Evolutionary conservation across 2,113 vertebrate species (phyloP).

Genomic region (Tichodroma muraria): DNA sequence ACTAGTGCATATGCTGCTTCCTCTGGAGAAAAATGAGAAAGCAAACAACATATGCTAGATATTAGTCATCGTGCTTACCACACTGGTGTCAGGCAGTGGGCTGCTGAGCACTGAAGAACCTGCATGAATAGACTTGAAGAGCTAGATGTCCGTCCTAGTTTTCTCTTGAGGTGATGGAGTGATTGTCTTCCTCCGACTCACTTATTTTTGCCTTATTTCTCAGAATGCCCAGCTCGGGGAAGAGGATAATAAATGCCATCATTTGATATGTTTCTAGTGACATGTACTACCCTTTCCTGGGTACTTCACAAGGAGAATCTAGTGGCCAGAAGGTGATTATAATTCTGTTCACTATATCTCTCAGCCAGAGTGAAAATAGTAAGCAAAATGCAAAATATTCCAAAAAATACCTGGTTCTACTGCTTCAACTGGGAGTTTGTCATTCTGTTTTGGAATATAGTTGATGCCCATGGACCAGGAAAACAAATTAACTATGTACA

Average conservation of each 20-base stretch:
- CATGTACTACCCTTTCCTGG: background rate
- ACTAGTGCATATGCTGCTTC: background rate
- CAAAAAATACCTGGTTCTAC: background rate
- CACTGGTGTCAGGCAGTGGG: background rate
- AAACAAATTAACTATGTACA: background rate
- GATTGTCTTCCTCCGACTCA: background rate
- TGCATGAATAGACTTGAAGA: background rate
- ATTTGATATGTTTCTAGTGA: background rate
- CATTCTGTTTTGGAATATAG: background rate
- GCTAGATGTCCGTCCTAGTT: background rate
- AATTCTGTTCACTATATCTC: background rate
- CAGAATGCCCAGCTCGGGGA: background rate
- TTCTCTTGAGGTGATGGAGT: background rate
- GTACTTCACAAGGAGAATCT: background rate
- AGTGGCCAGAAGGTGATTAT: background rate
- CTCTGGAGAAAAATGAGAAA: background rate
- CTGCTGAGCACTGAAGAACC: background rate
- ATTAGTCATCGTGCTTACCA: conserved; percentile 21
- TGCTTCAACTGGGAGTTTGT: background rate
- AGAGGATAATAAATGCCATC: background rate
- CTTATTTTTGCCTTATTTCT: background rate
- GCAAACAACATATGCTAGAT: conserved; percentile 1
- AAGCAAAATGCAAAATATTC: background rate
- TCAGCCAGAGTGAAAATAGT: background rate
- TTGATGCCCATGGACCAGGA: background rate